A percentile compares a stretch with the other conserved stretches of the same genome.
Conservation (phyloP, 2,888 invertebrate species). For the Margaritifera margaritifera region DNA sequence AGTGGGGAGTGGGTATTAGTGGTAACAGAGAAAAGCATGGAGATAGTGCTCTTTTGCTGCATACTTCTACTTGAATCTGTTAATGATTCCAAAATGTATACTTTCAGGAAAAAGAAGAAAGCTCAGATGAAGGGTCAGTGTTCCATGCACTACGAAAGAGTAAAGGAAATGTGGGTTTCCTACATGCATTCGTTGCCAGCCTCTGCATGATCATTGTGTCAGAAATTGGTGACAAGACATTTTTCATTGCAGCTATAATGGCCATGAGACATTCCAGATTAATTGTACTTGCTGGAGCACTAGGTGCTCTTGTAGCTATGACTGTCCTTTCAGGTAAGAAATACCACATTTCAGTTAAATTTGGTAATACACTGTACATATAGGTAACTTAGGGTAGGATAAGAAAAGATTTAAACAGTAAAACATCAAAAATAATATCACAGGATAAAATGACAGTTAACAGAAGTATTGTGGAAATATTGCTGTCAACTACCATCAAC, state of each 20-base stretch:
- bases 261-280: conserved; percentile 97
- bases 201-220: conserved; percentile 97
- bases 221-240: conserved; percentile 98
- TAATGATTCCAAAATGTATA: too few species aligned
- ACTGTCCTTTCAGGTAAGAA: conserved; percentile 87
- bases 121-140: conserved; percentile 43
- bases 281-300: conserved; percentile 94
- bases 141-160: conserved; percentile 40
- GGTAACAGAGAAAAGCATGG: too few species aligned
- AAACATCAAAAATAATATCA: too few species aligned
- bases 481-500: too few species aligned
- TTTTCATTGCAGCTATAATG: conserved; percentile 99
- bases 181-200: conserved; percentile 95
- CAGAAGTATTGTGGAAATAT: too few species aligned
- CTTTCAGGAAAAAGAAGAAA: conserved; percentile 18
- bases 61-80: too few species aligned
- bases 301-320: conserved; percentile 93
- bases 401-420: too few species aligned
- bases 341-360: background rate
- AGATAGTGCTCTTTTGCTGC: too few species aligned
- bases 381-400: too few species aligned
- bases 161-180: conserved; percentile 78
- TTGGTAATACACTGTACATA: too few species aligned
- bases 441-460: too few species aligned
- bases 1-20: too few species aligned